Base-by-base conservation (phyloP, 2,113 vertebrate species). In the Phaethornis superciliosus region DNA sequence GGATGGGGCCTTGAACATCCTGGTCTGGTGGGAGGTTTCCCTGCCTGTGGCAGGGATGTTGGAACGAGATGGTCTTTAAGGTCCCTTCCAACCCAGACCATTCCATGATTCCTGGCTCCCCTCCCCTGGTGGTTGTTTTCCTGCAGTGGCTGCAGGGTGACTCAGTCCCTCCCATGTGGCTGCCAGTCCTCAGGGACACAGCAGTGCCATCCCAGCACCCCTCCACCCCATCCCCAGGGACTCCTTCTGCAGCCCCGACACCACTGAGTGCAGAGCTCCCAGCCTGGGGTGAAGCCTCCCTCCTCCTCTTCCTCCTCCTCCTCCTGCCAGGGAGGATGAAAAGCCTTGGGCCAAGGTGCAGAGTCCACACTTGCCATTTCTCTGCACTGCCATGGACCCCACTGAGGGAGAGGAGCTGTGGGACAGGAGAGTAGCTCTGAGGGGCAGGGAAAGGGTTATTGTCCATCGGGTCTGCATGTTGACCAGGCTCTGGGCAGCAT, bases 311-410 rank as follows among this genome's bases (percentile, higher is more conserved):
- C n/a, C n/a, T n/a, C n/a, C n/a, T n/a, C n/a, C n/a, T n/a, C n/a
- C n/a, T n/a, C n/a, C n/a, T n/a, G n/a, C n/a, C n/a, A 5, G 18
- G 0, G 6, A 8, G 27, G 30, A 5, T 13, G 49, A 51, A 7
- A 64, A 78, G 15, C 49, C 46, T 42, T 22, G 40, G 17, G 33
- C 33, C 27, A 28, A 79, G 42, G 30, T 21, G 35, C 12, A 16
- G 23, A 16, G 24, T 68, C 20, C 55, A 7, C 28, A 9, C 0
- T 3, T 30, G 12, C 40, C 1, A 1, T 74, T 71, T 32, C 76
- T 55, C n/a, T 17, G 35, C 1, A 0, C 28, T 40, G 27, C 28
- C 9, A 0, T 0, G 5, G 20, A 10, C 13, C 24, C 75, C 0
- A 4, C 24, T 24, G 28, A 1, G 5, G 59, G 35, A 64, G 30